Percentiles rank a stretch among this genome's conserved stretches.
phyloP scores from a whole-genome alignment of 2,797 vertebrate genomes.

The Danio choprae region DNA sequence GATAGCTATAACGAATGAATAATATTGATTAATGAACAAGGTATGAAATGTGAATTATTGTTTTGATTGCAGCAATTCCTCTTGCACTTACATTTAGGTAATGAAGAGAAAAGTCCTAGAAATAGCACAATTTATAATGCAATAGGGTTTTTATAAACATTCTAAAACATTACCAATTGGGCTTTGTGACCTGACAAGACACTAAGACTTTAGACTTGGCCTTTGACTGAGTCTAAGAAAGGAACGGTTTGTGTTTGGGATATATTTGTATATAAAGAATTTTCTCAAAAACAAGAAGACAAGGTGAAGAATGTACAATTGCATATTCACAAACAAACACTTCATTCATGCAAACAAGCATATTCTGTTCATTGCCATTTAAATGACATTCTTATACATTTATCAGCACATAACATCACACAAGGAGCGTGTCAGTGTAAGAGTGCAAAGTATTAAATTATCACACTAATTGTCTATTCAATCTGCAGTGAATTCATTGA shows the following conservation, averaged over 20 bases:
- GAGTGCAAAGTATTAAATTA: background rate
- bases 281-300: background rate
- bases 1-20: background rate
- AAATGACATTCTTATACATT: conserved; percentile 48
- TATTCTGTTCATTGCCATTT: background rate
- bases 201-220: background rate
- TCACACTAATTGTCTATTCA: background rate
- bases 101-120: background rate
- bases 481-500: background rate
- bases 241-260: background rate
- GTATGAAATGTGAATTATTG: background rate
- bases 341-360: background rate
- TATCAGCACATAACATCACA: background rate
- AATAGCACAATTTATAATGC: too few relatives aligned
- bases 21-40: background rate
- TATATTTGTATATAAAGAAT: background rate
- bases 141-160: background rate
- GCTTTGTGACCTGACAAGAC: background rate
- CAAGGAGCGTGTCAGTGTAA: background rate
- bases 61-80: background rate
- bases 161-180: background rate
- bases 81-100: background rate
- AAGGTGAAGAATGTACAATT: background rate
- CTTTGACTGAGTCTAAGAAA: background rate
- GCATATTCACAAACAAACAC: conserved; percentile 4